Evolutionary conservation across 1,140 invertebrate genomes (phyloP).

Genomic region (Zaprionus gabonicus): DNA sequence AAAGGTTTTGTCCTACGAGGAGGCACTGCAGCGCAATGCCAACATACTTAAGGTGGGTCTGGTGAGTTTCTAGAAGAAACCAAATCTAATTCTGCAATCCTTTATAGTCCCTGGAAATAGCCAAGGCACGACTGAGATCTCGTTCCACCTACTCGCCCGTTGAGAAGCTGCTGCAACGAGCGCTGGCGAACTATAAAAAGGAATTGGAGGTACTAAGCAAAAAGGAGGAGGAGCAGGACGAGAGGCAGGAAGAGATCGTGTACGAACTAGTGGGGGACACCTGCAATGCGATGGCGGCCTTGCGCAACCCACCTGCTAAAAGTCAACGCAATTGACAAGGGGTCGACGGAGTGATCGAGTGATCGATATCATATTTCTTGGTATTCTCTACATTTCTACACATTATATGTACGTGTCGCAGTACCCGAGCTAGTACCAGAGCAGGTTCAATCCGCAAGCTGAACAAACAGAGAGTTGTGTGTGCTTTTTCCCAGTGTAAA

Average conservation of each 20-base stretch:
- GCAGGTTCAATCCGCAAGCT: slow-evolving; percentile 51
- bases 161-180: slow-evolving; percentile 72
- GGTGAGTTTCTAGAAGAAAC: background rate
- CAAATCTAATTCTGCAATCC: background rate
- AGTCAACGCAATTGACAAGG: slow-evolving; percentile 29
- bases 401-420: slow-evolving; percentile 18
- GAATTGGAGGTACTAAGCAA: slow-evolving; percentile 52
- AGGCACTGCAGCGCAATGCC: slow-evolving; percentile 70
- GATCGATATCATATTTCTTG: slow-evolving; percentile 29
- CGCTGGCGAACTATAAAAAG: slow-evolving; percentile 71
- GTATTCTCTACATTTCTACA: slow-evolving; percentile 40
- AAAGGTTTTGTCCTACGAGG: slow-evolving; percentile 73
- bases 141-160: slow-evolving; percentile 79
- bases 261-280: slow-evolving; percentile 63
- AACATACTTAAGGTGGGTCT: slow-evolving; percentile 72
- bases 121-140: slow-evolving; percentile 78
- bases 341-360: slow-evolving; percentile 10
- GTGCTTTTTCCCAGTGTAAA: slow-evolving; percentile 60
- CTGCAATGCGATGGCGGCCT: slow-evolving; percentile 4
- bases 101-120: slow-evolving; percentile 74
- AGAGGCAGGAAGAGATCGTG: slow-evolving; percentile 43
- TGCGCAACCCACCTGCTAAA: slow-evolving; percentile 16
- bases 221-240: background rate
- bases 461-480: slow-evolving; percentile 68
- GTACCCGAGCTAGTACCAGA: background rate